These are phyloP conservation scores for Glomeris marginata DNA, from an alignment of 2,888 invertebrate species.

Conservation along the genomic window DNA sequence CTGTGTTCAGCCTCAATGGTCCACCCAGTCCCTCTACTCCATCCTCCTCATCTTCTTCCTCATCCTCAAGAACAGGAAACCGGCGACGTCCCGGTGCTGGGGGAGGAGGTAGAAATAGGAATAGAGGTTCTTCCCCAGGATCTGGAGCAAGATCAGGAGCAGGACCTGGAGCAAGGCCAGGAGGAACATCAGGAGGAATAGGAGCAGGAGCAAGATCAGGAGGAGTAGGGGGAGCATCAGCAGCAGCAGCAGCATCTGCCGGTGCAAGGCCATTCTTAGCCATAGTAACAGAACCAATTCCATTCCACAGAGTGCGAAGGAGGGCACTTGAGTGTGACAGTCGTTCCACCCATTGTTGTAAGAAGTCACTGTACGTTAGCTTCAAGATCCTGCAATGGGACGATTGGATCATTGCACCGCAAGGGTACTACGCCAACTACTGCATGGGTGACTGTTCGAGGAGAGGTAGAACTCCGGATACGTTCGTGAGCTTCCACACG, in stretches of 20 bases:
- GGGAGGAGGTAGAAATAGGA: conserved; percentile 11
- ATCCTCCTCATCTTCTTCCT: conserved; percentile 31
- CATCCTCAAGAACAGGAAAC: not conserved
- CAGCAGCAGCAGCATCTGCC: conserved; percentile 8
- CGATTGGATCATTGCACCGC: conserved; percentile 38
- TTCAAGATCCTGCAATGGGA: conserved; percentile 86
- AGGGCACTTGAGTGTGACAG: conserved; percentile 70
- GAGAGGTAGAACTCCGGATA: conserved; percentile 58
- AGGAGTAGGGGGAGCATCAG: not conserved
- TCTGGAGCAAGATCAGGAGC: conserved; percentile 32
- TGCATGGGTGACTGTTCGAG: conserved; percentile 77
- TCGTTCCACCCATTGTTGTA: conserved; percentile 60
- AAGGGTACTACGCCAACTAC: conserved; percentile 85
- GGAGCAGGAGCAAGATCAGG: conserved; percentile 38
- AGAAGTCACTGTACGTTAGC: conserved; percentile 78
- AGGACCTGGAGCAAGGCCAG: not conserved
- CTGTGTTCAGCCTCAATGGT: conserved; percentile 20
- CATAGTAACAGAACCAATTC: conserved; percentile 56
- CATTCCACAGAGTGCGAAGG: conserved; percentile 47
- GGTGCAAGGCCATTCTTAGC: conserved; percentile 65
- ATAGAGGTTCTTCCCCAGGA: conserved; percentile 42
- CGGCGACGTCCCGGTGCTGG: conserved; percentile 3
- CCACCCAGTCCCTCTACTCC: conserved; percentile 33
- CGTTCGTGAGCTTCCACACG: conserved; percentile 73
- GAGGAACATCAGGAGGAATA: conserved; percentile 21